A percentile compares a stretch with the other conserved stretches of the same genome.
Evolutionary conservation across 2,888 invertebrate genomes (phyloP).

Genomic region (Galerucella calmariensis): DNA sequence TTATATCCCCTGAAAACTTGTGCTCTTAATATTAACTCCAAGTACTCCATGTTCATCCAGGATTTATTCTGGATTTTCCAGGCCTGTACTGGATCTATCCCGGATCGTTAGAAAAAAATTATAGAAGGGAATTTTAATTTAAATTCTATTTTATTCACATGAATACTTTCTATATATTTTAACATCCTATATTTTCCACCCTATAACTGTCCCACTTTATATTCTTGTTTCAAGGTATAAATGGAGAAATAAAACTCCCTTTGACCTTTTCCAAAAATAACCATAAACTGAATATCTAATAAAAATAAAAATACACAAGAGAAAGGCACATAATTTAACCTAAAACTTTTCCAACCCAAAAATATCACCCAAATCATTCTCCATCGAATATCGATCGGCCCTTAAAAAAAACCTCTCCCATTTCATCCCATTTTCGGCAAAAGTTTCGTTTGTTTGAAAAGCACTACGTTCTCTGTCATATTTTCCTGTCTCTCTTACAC

Average conservation of each 20-base stretch:
- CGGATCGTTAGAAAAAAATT: no score
- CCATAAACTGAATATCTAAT: background rate
- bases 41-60: no score
- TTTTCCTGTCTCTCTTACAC: slow-evolving; percentile 1
- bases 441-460: slow-evolving; percentile 9
- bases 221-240: background rate
- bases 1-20: no score
- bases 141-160: no score
- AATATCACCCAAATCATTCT: slow-evolving; percentile 9
- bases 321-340: slow-evolving; percentile 2
- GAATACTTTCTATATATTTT: no score
- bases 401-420: slow-evolving; percentile 5
- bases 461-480: slow-evolving; percentile 5
- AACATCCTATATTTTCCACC: background rate
- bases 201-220: background rate
- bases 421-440: slow-evolving; percentile 10
- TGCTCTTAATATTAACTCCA: no score
- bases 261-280: background rate
- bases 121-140: no score
- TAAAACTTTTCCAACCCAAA: slow-evolving; percentile 9
- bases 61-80: no score
- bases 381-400: slow-evolving; percentile 15
- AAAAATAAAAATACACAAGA: background rate
- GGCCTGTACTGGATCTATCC: no score
- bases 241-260: background rate